Conservation (phyloP, 2,797 vertebrate genomes). For the Poeciliopsis presidionis region DNA sequence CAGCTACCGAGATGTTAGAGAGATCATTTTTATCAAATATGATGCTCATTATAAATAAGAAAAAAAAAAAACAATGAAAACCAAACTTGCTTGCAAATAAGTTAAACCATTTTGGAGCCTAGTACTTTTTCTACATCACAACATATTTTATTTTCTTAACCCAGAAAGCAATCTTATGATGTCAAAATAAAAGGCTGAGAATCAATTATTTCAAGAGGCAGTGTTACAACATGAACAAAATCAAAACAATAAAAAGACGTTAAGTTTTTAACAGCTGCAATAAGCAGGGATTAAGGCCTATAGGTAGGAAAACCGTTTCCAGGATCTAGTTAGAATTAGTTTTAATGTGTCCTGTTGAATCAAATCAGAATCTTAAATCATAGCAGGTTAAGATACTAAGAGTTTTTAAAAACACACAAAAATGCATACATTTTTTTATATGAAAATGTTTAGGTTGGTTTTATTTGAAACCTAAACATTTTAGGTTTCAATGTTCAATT, state of each 20-base stretch:
- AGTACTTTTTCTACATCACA: not conserved
- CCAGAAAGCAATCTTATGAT: not conserved
- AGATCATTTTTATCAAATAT: not conserved
- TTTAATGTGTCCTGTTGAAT: not conserved
- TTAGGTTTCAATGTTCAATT: slow-evolving; percentile 1
- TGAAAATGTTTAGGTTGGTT: not conserved
- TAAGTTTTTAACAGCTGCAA: not conserved
- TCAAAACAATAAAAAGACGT: not conserved
- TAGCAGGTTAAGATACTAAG: not conserved
- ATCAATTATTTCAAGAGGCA: not conserved
- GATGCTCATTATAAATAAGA: not conserved
- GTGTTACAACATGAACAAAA: not conserved
- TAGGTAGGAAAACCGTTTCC: not conserved
- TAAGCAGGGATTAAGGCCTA: not conserved
- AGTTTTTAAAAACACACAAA: not conserved
- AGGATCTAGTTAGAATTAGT: not conserved
- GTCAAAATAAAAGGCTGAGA: not conserved
- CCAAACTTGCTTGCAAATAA: not conserved
- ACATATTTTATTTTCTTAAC: not conserved
- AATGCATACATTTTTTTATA: too few relatives aligned
- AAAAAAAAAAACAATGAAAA: not conserved
- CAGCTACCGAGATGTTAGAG: not conserved
- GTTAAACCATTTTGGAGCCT: not conserved
- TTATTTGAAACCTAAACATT: not conserved
- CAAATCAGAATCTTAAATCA: not conserved